Evolutionary conservation across 2,113 vertebrate species (phyloP).

Genomic region (Pygathrix nemaeus): DNA sequence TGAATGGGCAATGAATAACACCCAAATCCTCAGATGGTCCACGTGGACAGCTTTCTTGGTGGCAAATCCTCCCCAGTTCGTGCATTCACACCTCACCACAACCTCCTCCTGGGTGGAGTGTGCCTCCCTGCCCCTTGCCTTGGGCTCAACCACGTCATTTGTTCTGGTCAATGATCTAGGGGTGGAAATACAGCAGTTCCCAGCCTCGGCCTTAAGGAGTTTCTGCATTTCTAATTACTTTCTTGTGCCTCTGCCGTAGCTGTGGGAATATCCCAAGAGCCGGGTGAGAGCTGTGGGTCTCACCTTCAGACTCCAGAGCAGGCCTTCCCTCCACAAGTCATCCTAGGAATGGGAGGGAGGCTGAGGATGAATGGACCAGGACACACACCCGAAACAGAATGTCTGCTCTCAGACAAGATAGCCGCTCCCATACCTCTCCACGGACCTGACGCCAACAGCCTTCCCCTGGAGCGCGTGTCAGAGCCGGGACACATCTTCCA

Average conservation of each 20-base stretch:
- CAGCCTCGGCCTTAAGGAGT: too few relatives aligned
- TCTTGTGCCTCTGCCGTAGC: not conserved
- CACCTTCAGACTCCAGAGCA: too few relatives aligned
- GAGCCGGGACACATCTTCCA: rapidly evolving
- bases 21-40: too few relatives aligned
- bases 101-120: rapidly evolving
- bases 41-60: rapidly evolving
- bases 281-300: rapidly evolving
- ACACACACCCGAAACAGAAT: not conserved
- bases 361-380: not conserved
- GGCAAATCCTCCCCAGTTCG: not conserved
- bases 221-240: not conserved
- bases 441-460: rapidly evolving
- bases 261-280: rapidly evolving
- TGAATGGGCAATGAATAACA: rapidly evolving
- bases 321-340: not conserved
- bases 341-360: not conserved
- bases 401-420: rapidly evolving
- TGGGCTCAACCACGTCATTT: too few relatives aligned
- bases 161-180: rapidly evolving
- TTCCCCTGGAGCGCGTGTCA: rapidly evolving
- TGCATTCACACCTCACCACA: rapidly evolving
- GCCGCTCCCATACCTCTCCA: rapidly evolving
- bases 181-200: rapidly evolving
- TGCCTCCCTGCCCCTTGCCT: too few relatives aligned